Conservation (phyloP, 2,797 vertebrate species). For the Taenioides sp. region DNA sequence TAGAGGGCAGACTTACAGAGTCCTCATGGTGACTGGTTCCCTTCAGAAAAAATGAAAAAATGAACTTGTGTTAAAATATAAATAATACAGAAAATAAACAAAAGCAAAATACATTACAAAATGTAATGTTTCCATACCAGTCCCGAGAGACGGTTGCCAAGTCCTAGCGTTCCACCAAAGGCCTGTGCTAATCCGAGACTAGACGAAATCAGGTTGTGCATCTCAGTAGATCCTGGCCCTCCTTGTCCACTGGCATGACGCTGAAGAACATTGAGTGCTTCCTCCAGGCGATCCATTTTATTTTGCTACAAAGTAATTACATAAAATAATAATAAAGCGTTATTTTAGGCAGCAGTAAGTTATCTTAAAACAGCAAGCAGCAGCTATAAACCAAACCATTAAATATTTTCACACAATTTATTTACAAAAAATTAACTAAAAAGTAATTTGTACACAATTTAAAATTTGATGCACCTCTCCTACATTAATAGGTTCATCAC, state of each 20-base stretch:
- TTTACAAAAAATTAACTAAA: too few relatives aligned
- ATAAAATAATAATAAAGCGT: not conserved
- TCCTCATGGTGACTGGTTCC: slow-evolving; percentile 84
- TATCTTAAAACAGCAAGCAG: not conserved
- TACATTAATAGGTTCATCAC: not conserved
- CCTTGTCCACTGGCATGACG: slow-evolving; percentile 88
- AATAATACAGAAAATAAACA: not conserved
- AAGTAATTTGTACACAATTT: too few relatives aligned
- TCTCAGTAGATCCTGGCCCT: slow-evolving; percentile 77
- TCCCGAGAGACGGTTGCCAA: slow-evolving; percentile 79
- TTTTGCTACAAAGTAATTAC: slow-evolving; percentile 68
- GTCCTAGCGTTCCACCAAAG: slow-evolving; percentile 78
- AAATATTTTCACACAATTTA: not conserved
- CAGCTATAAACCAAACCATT: not conserved
- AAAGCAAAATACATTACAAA: not conserved
- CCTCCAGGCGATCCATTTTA: slow-evolving; percentile 94
- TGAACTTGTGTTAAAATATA: not conserved
- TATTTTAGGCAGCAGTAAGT: not conserved
- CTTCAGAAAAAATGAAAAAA: slow-evolving; percentile 45
- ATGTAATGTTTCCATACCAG: slow-evolving; percentile 77
- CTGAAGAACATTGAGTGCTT: slow-evolving; percentile 93
- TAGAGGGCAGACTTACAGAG: slow-evolving; percentile 75
- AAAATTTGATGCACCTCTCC: too few relatives aligned
- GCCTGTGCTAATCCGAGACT: slow-evolving; percentile 79
- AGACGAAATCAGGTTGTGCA: slow-evolving; percentile 82